Percentiles rank a stretch among this genome's conserved stretches.
Evolutionary conservation across 2,113 vertebrate genomes (phyloP).

Genomic region (Montifringilla adamsi): DNA sequence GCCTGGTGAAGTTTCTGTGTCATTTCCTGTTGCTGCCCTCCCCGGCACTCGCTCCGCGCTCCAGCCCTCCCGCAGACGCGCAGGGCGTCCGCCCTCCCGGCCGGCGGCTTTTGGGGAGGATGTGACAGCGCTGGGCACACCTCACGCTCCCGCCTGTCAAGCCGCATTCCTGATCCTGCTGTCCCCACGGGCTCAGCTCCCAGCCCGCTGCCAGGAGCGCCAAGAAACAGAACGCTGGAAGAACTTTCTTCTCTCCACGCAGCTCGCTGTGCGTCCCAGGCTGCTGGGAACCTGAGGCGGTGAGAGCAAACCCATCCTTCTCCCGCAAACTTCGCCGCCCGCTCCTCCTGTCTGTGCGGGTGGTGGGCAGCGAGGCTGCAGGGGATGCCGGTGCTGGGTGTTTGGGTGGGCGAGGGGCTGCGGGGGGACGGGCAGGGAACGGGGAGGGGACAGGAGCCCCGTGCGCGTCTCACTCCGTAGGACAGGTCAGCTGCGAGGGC

Average conservation of each 20-base stretch:
- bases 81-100: neutral
- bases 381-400: neutral
- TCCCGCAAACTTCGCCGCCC: neutral
- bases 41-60: conserved; percentile 44
- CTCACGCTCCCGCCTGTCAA: conserved; percentile 67
- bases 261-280: neutral
- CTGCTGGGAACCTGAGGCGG: neutral
- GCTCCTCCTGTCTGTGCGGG: neutral
- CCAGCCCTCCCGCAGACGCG: conserved; percentile 6
- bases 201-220: neutral
- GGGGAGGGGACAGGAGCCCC: neutral
- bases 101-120: conserved; percentile 4
- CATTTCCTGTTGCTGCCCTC: conserved; percentile 77
- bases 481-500: neutral
- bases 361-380: neutral
- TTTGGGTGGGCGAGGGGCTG: neutral
- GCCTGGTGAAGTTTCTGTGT: conserved; percentile 73
- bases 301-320: neutral
- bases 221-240: neutral
- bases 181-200: neutral
- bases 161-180: conserved; percentile 37
- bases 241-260: neutral
- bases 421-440: neutral
- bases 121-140: conserved; percentile 8
- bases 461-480: fast-evolving